Conservation (phyloP, 53 echinoderm and acorn worm genomes). For the Paracentrotus lividus region DNA sequence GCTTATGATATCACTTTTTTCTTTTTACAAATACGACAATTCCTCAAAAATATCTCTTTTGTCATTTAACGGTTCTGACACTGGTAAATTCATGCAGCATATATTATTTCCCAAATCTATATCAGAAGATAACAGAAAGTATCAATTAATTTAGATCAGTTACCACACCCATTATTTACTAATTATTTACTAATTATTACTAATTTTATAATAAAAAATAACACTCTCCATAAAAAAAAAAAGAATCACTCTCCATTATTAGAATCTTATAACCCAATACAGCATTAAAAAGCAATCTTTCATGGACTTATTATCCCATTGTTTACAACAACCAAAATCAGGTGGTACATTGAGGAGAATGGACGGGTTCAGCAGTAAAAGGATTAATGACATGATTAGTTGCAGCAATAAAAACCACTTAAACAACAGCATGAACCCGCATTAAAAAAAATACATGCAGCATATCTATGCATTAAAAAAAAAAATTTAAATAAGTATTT, state of each 20-base stretch:
- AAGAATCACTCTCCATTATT: neutral
- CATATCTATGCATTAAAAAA: neutral
- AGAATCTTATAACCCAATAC: neutral
- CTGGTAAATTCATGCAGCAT: conserved; percentile 30
- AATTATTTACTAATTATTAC: too few species aligned
- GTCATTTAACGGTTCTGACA: neutral
- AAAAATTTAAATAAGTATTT: neutral
- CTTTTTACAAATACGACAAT: neutral
- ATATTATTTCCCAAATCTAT: neutral
- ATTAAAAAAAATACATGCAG: conserved; percentile 38
- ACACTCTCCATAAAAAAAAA: neutral
- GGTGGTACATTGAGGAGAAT: too few species aligned
- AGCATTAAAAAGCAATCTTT: neutral
- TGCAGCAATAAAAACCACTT: conserved; percentile 19
- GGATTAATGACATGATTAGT: conserved; percentile 23
- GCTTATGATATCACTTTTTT: too few species aligned
- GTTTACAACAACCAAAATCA: too few species aligned
- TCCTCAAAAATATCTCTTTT: neutral
- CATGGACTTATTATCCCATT: conserved; percentile 1
- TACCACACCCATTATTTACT: too few species aligned
- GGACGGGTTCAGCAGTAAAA: too few species aligned
- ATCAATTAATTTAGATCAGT: neutral
- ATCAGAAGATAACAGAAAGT: neutral
- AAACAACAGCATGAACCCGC: too few species aligned
- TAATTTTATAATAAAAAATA: neutral